Base-by-base conservation (phyloP, 1,140 invertebrate species). In the Diploscapter pachys region DNA sequence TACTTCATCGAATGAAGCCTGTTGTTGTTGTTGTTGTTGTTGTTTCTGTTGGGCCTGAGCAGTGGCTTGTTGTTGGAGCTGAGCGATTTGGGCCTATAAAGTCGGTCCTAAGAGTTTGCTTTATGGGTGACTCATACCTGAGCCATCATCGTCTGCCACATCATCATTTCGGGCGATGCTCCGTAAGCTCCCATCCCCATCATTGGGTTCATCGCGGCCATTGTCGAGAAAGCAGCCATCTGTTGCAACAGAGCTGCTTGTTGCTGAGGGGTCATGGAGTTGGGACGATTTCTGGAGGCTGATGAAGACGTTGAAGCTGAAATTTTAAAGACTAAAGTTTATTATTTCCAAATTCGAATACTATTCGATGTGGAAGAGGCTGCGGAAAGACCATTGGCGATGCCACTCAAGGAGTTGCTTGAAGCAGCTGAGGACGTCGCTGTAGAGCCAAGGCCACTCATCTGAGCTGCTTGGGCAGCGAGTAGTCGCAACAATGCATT, bases 1-100 rank as follows among this genome's bases (percentile, higher is more conserved):
- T 5, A 63, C 63, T n/a, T 73, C 72, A 49, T 63, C 72, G 55
- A 73, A 56, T 57, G 55, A 59, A 0, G 11, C 8, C 9, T 4
- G 4, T 63, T 51, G 59, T 49, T 63, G 70, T 52, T 51, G 59
- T 49, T 63, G 70, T 52, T 71, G 72, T 6, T 73, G 72, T 13
- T 67, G 64, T 48, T 74, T 65, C 48, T 66, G 68, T 48, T 62
- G 56, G 49, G 66, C 66, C 66, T 68, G 8, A 68, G 53, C 66
- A 55, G 66, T 52, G 9, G 31, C n/a, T 72, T 64, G 70, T 63
- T 72, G 70, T 50, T 72, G 70, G 48, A 54, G 56, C 9, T 52
- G 52, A 52, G 57, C 57, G 8, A 68, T 68, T 55, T 68, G 66
- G 8, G 66, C 66, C 9, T 68, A 50, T 31, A 31, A 31, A 31